Evolutionary conservation across 2,113 vertebrate species (phyloP).

Genomic region (Pseudolaguvia tuberculata): DNA sequence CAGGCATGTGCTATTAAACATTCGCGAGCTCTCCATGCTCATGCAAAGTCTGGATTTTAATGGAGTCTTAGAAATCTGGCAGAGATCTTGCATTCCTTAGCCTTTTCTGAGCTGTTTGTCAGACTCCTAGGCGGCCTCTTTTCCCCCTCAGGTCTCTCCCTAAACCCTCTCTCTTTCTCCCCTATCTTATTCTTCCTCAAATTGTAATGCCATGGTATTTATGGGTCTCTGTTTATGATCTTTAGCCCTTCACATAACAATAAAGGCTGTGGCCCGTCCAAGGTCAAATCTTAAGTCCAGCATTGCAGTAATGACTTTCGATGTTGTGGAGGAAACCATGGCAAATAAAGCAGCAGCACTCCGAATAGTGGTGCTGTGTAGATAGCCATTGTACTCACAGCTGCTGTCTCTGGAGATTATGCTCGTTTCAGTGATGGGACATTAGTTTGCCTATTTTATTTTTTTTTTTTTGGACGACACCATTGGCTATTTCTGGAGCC

Average conservation of each 20-base stretch:
- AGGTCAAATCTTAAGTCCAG: neutral
- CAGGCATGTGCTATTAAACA: conserved; percentile 19
- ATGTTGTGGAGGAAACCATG: neutral
- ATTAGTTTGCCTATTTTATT: neutral
- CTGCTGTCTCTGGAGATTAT: neutral
- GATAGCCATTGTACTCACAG: neutral
- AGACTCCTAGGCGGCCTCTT: conserved; percentile 25
- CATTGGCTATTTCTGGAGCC: conserved; percentile 11
- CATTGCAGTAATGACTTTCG: neutral
- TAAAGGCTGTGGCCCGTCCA: neutral
- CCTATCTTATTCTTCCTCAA: conserved; percentile 10
- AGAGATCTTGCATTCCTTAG: conserved; percentile 37
- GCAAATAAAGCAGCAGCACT: neutral
- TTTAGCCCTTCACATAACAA: neutral
- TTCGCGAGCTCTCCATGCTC: conserved; percentile 13
- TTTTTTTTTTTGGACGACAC: conserved; percentile 19
- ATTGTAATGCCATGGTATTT: conserved; percentile 31
- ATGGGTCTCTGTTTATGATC: conserved; percentile 20
- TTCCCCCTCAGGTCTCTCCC: conserved; percentile 8
- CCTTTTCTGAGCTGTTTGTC: conserved; percentile 37
- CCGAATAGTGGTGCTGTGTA: neutral
- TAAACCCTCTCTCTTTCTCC: neutral
- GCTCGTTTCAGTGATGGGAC: neutral
- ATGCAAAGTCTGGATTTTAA: conserved; percentile 36
- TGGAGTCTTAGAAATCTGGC: conserved; percentile 45